Conservation (phyloP, 1,140 invertebrate genomes). For the Aphelinus atriplicis region DNA sequence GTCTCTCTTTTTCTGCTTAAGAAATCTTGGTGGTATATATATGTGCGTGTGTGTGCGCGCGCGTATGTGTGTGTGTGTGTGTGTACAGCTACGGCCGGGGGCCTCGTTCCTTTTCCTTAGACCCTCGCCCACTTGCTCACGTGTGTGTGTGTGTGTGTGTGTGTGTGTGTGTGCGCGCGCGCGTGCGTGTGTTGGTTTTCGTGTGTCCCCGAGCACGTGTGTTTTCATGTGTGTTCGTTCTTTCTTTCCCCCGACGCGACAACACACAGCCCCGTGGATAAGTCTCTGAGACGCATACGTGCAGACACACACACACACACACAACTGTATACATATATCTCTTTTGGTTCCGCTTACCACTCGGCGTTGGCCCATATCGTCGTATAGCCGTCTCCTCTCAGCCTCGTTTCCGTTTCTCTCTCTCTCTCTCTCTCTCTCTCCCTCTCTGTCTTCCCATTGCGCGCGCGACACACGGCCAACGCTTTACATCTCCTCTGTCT, state of each 20-base stretch:
- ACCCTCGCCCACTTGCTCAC: no score
- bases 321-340: slow-evolving; percentile 9
- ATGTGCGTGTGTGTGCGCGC: not conserved
- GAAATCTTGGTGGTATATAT: not conserved
- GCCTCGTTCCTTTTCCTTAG: no score
- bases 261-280: not conserved
- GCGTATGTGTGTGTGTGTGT: slow-evolving; percentile 34
- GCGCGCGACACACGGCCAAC: not conserved
- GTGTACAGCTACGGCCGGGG: no score
- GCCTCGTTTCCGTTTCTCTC: slow-evolving; percentile 18
- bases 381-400: not conserved
- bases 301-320: not conserved
- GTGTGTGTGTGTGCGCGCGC: no score
- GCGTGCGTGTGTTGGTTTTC: no score
- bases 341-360: slow-evolving; percentile 21
- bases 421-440: slow-evolving; percentile 3
- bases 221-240: no score
- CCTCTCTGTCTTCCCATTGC: not conserved
- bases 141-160: no score
- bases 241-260: no score
- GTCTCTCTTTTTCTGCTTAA: slow-evolving; percentile 13
- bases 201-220: no score
- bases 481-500: no score
- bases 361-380: not conserved
- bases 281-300: slow-evolving; percentile 38